Conservation (phyloP, 2,888 invertebrate genomes). For the Cheilosia pagana region DNA sequence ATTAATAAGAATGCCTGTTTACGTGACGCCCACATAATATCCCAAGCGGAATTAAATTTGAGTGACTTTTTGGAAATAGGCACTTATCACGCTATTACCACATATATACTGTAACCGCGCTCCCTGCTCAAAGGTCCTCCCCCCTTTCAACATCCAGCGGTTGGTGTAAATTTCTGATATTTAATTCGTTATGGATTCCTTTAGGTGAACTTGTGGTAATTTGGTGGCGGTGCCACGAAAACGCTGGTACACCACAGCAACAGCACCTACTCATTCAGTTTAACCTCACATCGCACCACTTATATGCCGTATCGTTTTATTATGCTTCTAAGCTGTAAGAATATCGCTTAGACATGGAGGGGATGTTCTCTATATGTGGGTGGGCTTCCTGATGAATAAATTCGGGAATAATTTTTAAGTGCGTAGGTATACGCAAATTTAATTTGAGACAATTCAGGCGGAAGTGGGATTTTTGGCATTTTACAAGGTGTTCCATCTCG, state of each 20-base stretch:
- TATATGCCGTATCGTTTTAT: neutral
- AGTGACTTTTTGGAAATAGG: conserved; percentile 9
- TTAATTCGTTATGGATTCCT: conserved; percentile 20
- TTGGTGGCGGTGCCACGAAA: conserved; percentile 11
- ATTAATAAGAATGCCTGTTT: too few species aligned
- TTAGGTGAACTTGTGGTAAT: neutral
- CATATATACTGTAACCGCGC: neutral
- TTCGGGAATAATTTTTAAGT: too few species aligned
- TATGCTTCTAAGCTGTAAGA: neutral
- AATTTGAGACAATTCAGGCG: too few species aligned
- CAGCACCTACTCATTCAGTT: conserved; percentile 1
- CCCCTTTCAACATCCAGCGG: conserved; percentile 3
- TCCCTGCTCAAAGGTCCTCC: neutral
- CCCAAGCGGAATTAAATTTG: neutral
- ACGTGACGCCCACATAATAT: neutral
- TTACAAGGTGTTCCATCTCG: too few species aligned
- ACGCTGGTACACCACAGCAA: conserved; percentile 15
- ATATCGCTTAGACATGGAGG: too few species aligned
- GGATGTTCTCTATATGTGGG: too few species aligned
- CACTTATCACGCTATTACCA: conserved; percentile 22
- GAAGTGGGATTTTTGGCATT: too few species aligned
- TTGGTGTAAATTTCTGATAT: conserved; percentile 10
- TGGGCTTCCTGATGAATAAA: too few species aligned
- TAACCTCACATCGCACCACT: neutral
- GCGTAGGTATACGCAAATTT: too few species aligned